Base-by-base conservation (phyloP, 2,113 vertebrate species). In the Lichenostomus cassidix region DNA sequence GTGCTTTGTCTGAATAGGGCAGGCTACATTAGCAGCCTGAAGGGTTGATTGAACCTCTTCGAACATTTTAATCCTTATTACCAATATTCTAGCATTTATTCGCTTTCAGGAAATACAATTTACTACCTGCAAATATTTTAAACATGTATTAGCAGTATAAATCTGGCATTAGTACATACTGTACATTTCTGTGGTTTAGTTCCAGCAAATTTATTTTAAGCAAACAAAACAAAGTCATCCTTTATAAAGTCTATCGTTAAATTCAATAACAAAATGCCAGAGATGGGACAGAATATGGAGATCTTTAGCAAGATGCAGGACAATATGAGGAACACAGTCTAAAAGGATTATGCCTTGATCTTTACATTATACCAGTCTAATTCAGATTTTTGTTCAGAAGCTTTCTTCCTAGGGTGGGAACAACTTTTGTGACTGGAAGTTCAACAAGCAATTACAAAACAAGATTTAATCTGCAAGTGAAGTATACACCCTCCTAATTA, bases 61-160 rank as follows among this genome's bases (percentile, higher is more conserved):
- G 37, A 92, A 76, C 20, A 46, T 35, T 73, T 84, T 95, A 96
- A 92, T 95, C 81, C 42, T 79, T 28, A 53, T 76, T 68, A 73
- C 49, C n/a, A 65, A 64, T 85, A 92, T 89, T 85, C 63, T 69
- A 95, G 77, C 18, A 62, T 82, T 87, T 87, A 87, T 58, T 87
- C 85, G 41, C 49, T 87, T 92, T 89, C 63, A 80, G 53, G 28
- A 79, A 94, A 44, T 13, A 47, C 59, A 3, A 10, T 71, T 83
- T 83, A 95, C 85, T 95, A 83, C 35, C 46, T 85, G 82, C 11
- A 90, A 91, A 83, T 67, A 92, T 62, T 65, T 90, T 73, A 94
- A 76, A 53, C 20, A 49, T 23, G 41, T 53, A 47, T 83, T 73
- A 80, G 53, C 33, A n/a, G 29, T 83, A 35, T 12, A 92, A 83